phyloP scores from a whole-genome alignment of 2,797 vertebrate species.

The Tachyglossus aculeatus region DNA sequence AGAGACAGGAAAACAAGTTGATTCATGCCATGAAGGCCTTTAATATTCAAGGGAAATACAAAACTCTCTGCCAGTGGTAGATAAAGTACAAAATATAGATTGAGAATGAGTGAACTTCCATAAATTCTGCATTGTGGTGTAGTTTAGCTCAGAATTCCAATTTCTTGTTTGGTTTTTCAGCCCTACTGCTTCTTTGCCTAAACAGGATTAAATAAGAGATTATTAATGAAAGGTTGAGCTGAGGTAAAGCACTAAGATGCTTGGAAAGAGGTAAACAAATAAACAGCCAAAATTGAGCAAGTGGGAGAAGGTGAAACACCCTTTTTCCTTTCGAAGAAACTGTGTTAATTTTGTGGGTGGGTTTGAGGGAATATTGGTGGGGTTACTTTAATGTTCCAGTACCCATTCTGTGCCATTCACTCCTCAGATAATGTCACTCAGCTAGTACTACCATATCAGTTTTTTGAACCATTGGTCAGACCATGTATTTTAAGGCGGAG shows the following conservation, averaged over 20 bases:
- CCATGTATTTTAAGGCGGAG: no score
- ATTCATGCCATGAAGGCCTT: slow-evolving; percentile 11
- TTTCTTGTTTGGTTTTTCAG: slow-evolving; percentile 2
- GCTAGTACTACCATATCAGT: no score
- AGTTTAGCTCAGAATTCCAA: not conserved
- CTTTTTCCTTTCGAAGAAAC: slow-evolving; percentile 7
- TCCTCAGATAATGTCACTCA: no score
- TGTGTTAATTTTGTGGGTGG: slow-evolving; percentile 82
- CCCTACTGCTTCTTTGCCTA: not conserved
- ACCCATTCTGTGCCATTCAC: no score
- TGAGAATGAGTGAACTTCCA: not conserved
- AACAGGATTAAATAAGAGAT: slow-evolving; percentile 9
- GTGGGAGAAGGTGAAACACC: not conserved
- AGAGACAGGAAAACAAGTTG: no score
- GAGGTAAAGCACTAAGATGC: not conserved
- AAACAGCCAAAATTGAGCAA: not conserved
- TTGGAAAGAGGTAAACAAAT: slow-evolving; percentile 17
- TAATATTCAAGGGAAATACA: slow-evolving; percentile 19
- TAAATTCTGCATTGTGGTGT: not conserved
- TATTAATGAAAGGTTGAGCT: not conserved
- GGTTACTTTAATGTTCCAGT: no score
- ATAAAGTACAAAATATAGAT: not conserved
- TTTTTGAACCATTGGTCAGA: no score
- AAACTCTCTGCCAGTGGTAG: not conserved
- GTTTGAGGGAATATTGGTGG: no score